Base-by-base conservation (phyloP, 2,888 invertebrate genomes). In the Halocaridina rubra region DNA sequence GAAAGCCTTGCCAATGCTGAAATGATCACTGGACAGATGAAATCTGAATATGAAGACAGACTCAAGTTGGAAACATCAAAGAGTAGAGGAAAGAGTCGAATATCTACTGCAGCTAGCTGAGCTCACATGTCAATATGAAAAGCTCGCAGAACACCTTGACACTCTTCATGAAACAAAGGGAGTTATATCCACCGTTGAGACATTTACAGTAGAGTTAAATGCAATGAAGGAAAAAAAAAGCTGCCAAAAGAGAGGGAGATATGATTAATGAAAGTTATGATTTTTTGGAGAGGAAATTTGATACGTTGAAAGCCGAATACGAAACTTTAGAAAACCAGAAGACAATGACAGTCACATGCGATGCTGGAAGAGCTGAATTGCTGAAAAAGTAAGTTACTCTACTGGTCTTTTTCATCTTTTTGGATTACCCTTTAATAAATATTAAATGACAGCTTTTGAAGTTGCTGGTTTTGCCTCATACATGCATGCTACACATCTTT, bases 221-320 rank as follows among this genome's bases (percentile, higher is more conserved):
- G 76, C 71, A 76, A 82, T 82, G 76, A 77, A 69, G 39, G 77
- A 77, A 33, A 82, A 59, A 77, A 77, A 59, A 57, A 16, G 82
- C 61, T 5, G 61, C 61, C 10, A 78, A 82, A 39, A 82, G 30
- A 27, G 61, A 78, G 22, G 59, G 72, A n/a, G 71, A 59, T 4
- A n/a, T 78, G 10, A 16, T 53, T 7, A 78, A 72, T 10, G 8
- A 27, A 13, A 78, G 78, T 39, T 82, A 78, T 71, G 77, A 82
- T 53, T 29, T 30, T 5, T 30, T 78, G 19, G 82, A 82, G 22
- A 22, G n/a, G 2, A 72, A 84, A 32, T 61, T 32, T 72, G 57
- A 71, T 2, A 39, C 24, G 39, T 32, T 78, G 13, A 57, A 59
- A 29, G 59, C 30, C 46, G 71, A 39, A 22, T 29, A 69, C 30